Evolutionary conservation across 2,888 invertebrate genomes (phyloP).

Genomic region (Unio delphinus): DNA sequence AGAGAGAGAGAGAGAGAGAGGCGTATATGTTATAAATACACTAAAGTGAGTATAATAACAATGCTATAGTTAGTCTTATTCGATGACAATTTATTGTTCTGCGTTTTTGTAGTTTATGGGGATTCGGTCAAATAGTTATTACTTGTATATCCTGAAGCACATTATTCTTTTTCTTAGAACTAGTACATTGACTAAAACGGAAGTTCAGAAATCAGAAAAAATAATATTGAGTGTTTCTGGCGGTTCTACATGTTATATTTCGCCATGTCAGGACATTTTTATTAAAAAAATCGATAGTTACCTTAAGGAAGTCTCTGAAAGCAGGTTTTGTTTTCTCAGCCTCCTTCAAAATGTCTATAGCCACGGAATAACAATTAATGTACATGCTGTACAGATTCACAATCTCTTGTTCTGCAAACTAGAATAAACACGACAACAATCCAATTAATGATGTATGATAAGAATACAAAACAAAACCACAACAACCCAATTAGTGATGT

Average conservation of each 20-base stretch:
- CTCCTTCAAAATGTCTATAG: constrained; percentile 95
- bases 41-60: too few species aligned
- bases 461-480: too few species aligned
- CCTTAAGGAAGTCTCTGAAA: constrained; percentile 91
- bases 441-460: too few species aligned
- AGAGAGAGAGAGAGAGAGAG: too few species aligned
- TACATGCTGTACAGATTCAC: constrained; percentile 95
- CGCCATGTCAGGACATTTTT: background rate
- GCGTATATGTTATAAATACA: too few species aligned
- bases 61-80: too few species aligned
- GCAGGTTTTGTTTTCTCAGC: constrained; percentile 93
- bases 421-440: constrained; percentile 14
- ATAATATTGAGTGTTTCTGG: background rate
- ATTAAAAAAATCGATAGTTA: constrained; percentile 55
- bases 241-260: background rate
- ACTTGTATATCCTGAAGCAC: too few species aligned
- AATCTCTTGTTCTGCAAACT: constrained; percentile 92
- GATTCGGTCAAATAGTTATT: too few species aligned
- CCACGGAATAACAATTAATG: constrained; percentile 95
- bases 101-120: too few species aligned
- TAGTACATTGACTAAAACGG: background rate
- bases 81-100: too few species aligned
- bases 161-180: too few species aligned
- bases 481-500: too few species aligned
- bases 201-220: background rate